Evolutionary conservation across 1,140 invertebrate species (phyloP), one percentile per base, ranked within the genome.

Genomic region (Spodoptera frugiperda): DNA sequence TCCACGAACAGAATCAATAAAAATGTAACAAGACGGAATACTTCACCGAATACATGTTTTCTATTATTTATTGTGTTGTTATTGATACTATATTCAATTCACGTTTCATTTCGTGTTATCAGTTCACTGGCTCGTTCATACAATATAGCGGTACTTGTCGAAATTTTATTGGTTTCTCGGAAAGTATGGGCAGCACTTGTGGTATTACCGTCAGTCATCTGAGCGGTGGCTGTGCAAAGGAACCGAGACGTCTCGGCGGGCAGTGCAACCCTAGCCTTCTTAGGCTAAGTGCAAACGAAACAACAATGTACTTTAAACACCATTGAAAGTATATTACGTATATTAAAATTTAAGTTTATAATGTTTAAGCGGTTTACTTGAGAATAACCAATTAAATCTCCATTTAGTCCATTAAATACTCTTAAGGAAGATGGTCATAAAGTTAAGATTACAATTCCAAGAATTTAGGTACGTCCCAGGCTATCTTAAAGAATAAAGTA

Each of bases 81-180:
- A 65, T 54, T 63, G 48, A 53, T 74, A 63, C 48, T 74, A 74
- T 30, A 74, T 55, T 59, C 72, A 76, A 81, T 76, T 76, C 68
- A 67, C 61, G 63, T 81, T 77, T 74, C 77, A 81, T 77, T 78
- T 77, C 46, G 17, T 33, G 71, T 77, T 77, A 78, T 76, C 80
- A 81, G 80, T 81, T 78, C 74, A 80, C 46, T 80, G 78, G 51
- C 71, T 54, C 68, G 65, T 39, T 63, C 76, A 70, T 73, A 78
- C 72, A 65, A 77, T 70, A 57, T 70, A 76, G 55, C 49, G 73
- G 30, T 25, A 67, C 63, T 61, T 57, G 76, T 76, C 12, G 75
- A 67, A 74, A 78, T 80, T 82, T 82, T 84, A 84, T 84, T 82
- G 77, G 77, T 65, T 82, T 74, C 53, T 53, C 25, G 25, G 71